Conservation (phyloP, 2,888 invertebrate species). For the Hydriomena furcata region DNA sequence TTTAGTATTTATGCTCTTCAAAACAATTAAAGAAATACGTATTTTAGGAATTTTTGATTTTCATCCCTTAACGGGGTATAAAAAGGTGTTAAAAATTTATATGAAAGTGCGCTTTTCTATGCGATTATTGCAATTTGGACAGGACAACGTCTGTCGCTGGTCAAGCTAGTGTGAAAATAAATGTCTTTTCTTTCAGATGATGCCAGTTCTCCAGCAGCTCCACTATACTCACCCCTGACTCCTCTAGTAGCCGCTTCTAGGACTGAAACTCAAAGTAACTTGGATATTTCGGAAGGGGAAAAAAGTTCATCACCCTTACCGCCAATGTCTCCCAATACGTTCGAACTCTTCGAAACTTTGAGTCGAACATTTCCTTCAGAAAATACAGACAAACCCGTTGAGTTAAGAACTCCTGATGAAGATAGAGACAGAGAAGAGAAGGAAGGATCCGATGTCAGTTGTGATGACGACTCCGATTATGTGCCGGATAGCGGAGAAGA, state of each 20-base stretch:
- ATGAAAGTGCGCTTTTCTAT: too few relatives aligned
- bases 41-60: too few relatives aligned
- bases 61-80: too few relatives aligned
- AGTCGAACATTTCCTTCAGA: background rate
- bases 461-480: background rate
- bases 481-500: background rate
- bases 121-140: too few relatives aligned
- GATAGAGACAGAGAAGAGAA: background rate
- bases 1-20: too few relatives aligned
- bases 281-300: too few relatives aligned
- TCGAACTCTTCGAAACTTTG: background rate
- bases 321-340: background rate
- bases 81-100: too few relatives aligned
- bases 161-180: too few relatives aligned
- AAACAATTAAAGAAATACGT: too few relatives aligned
- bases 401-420: background rate
- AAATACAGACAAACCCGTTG: background rate
- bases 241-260: constrained; percentile 10
- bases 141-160: too few relatives aligned
- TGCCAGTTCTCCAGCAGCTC: constrained; percentile 22
- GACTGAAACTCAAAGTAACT: background rate
- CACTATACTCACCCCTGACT: constrained; percentile 19
- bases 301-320: background rate
- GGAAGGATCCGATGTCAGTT: too few relatives aligned
- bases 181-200: too few relatives aligned